Evolutionary conservation across 2,888 invertebrate species (phyloP).

Genomic region (Mactromeris polynyma): DNA sequence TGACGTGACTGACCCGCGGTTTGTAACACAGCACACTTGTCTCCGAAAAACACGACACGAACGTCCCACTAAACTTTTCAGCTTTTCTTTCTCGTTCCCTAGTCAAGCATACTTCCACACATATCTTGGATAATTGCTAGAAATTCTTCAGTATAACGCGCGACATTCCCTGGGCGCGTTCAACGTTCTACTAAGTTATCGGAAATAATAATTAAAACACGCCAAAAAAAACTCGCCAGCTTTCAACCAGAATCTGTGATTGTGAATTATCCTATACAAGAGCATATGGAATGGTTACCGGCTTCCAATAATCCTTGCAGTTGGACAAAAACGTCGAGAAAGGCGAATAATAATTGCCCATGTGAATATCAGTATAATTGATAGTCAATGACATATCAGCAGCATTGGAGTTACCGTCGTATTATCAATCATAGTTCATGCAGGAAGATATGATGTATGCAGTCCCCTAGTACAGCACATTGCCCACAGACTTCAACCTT

Average conservation of each 20-base stretch:
- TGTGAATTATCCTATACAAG: background rate
- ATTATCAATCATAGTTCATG: background rate
- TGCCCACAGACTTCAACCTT: background rate
- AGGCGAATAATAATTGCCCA: constrained; percentile 29
- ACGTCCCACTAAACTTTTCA: background rate
- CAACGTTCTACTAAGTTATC: background rate
- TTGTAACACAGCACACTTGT: background rate
- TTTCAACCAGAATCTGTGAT: constrained; percentile 8
- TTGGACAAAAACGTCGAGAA: constrained; percentile 4
- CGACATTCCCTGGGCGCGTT: background rate
- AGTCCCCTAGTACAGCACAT: background rate
- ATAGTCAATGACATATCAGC: constrained; percentile 23
- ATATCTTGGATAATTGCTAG: background rate
- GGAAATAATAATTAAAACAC: constrained; percentile 17
- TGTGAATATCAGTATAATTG: constrained; percentile 26
- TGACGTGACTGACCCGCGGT: background rate
- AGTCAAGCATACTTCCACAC: background rate
- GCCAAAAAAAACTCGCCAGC: constrained; percentile 4
- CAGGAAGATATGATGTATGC: background rate
- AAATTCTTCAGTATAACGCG: background rate
- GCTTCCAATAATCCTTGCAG: constrained; percentile 15
- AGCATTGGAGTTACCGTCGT: background rate
- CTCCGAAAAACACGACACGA: background rate
- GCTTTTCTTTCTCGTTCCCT: background rate
- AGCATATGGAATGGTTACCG: background rate